Evolutionary conservation across 2,797 vertebrate genomes (phyloP), one percentile per base, ranked within the genome.

Genomic region (Fistularia commersonii): DNA sequence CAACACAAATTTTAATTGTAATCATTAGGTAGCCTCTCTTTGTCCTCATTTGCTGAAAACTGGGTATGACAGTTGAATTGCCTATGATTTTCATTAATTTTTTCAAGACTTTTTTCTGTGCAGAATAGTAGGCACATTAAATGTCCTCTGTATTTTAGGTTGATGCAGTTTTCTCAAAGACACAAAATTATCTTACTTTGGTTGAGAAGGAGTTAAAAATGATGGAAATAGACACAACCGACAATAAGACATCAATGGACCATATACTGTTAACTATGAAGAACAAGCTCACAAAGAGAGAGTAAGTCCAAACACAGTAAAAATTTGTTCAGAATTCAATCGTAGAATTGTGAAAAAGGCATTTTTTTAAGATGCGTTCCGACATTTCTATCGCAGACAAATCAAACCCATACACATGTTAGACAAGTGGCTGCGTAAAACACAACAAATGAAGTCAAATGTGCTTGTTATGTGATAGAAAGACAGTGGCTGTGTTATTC

Each of bases 291-390:
- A 45, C 40, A 35, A 32, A 50, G 3, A 62, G 0, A 74, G 8
- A 69, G 83, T 88, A 63, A 80, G 83, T 72, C 10, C 8, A 41
- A 41, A 12, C 44, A 15, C 13, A 38, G 8, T 43, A 10, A 33
- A 63, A 59, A 45, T 23, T 2, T 23, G 23, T 23, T 23, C 23
- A n/a, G n/a, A n/a, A n/a, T n/a, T n/a, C n/a, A n/a, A n/a, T n/a
- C 4, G 23, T 23, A 23, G 23, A 23, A 2, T 23, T 23, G 23
- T 23, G 23, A 23, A 23, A 23, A 23, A 23, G n/a, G n/a, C n/a
- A 23, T 23, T 23, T 23, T 23, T 23, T 23, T 23, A 23, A 23
- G 23, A 23, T 2, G 23, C 4, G 23, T 23, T 23, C 23, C 2
- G 23, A 23, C 23, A 23, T 23, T 23, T 23, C 23, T 23, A 23